These are phyloP conservation scores for Punctoribates punctum DNA, from an alignment of 2,888 invertebrate species.

Conservation along the genomic window DNA sequence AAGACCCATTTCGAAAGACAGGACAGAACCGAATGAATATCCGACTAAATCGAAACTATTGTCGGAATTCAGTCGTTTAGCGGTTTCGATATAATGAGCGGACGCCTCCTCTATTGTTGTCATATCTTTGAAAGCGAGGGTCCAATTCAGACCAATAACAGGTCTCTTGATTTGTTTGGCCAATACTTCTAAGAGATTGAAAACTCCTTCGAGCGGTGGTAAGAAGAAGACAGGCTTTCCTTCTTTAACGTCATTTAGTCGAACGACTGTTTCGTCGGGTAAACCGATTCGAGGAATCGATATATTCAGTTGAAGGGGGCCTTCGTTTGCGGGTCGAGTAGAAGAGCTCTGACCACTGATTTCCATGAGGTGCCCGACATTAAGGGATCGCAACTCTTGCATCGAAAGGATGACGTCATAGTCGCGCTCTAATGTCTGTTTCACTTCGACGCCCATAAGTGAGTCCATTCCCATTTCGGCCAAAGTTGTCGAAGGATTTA, in stretches of 20 bases:
- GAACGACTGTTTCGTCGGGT: conserved; percentile 68
- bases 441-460: conserved; percentile 97
- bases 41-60: conserved; percentile 80
- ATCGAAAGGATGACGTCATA: conserved; percentile 85
- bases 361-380: conserved; percentile 69
- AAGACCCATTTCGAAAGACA: conserved; percentile 90
- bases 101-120: conserved; percentile 43
- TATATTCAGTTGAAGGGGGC: conserved; percentile 51
- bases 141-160: conserved; percentile 87
- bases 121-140: conserved; percentile 51
- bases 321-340: conserved; percentile 39
- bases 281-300: conserved; percentile 63
- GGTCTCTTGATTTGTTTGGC: conserved; percentile 69
- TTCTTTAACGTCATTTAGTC: conserved; percentile 57
- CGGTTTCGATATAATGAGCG: conserved; percentile 56
- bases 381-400: conserved; percentile 81
- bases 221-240: conserved; percentile 58
- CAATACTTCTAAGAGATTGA: conserved; percentile 66
- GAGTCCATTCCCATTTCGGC: conserved; percentile 98
- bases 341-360: conserved; percentile 51
- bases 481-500: conserved; percentile 71
- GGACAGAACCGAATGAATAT: conserved; percentile 91
- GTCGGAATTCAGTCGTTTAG: conserved; percentile 68
- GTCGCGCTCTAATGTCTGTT: conserved; percentile 86
- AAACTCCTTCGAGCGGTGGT: conserved; percentile 86